A percentile compares a stretch with the other conserved stretches of the same genome.
These are phyloP conservation scores for Neosilurus hyrtlii DNA, from an alignment of 2,797 vertebrate genomes.

Conservation along the genomic window DNA sequence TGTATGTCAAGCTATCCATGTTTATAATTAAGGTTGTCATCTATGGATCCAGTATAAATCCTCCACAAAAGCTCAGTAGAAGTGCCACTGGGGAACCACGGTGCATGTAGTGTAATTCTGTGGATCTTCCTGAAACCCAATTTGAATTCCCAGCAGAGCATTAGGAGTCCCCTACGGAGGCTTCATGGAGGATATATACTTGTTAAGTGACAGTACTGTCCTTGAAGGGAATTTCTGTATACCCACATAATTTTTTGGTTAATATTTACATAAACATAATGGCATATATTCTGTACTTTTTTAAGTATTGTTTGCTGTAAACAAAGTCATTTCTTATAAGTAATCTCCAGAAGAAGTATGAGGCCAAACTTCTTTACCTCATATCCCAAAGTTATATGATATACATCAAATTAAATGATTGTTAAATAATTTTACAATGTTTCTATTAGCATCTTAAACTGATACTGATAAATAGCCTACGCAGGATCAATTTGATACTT, in stretches of 20 bases:
- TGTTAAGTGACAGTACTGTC: too few species aligned
- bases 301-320: neutral
- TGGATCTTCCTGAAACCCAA: too few species aligned
- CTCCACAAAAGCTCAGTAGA: too few species aligned
- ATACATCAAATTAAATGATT: neutral
- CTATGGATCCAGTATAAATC: too few species aligned
- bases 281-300: too few species aligned
- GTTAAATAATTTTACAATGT: neutral
- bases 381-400: constrained; percentile 11
- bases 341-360: neutral
- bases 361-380: constrained; percentile 6
- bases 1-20: too few species aligned
- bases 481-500: constrained; percentile 27
- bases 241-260: neutral
- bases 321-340: neutral
- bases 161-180: too few species aligned
- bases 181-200: neutral
- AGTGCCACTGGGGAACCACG: too few species aligned
- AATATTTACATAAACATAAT: too few species aligned
- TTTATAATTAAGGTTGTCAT: too few species aligned
- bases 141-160: too few species aligned
- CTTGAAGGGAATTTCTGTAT: neutral
- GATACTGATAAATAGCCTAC: neutral
- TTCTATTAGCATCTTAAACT: neutral
- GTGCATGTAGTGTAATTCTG: too few species aligned